Percentiles rank a stretch among this genome's conserved stretches.
Evolutionary conservation across 2,113 vertebrate species (phyloP).

Genomic region (Ceyx margarethae): DNA sequence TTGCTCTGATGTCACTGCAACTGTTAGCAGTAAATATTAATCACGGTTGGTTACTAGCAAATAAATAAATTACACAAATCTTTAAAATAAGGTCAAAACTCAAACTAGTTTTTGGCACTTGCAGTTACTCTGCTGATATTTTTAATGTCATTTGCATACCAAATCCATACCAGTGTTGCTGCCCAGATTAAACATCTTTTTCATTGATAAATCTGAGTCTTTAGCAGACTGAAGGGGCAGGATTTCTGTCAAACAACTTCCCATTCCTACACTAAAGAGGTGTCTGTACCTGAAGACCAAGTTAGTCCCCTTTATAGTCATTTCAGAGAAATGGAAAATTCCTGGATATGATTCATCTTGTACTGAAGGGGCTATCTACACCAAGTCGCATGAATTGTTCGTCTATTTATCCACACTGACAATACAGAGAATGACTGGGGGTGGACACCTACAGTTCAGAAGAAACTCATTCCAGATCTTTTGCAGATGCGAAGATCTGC

Average conservation of each 20-base stretch:
- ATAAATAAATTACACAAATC: background rate
- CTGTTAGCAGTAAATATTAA: background rate
- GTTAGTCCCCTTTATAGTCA: background rate
- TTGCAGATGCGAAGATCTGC: background rate
- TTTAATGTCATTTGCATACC: background rate
- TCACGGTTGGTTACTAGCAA: background rate
- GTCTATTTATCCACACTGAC: background rate
- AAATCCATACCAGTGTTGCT: background rate
- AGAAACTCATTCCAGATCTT: background rate
- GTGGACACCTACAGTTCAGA: background rate
- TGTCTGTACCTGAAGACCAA: background rate
- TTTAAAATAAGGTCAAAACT: background rate
- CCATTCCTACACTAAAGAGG: background rate
- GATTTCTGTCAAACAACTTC: background rate
- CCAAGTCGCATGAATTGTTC: background rate
- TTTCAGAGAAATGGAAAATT: slow-evolving; percentile 4
- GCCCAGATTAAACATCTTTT: background rate
- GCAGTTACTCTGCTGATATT: background rate
- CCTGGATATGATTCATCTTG: background rate
- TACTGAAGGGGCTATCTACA: background rate
- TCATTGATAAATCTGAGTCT: background rate
- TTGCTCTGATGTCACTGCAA: background rate
- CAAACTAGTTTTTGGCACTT: background rate
- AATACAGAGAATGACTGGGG: background rate
- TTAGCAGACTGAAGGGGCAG: background rate